A percentile compares a stretch with the other conserved stretches of the same genome.
Conservation (phyloP, 2,888 invertebrate genomes). For the Ganaspis brasiliensis region DNA sequence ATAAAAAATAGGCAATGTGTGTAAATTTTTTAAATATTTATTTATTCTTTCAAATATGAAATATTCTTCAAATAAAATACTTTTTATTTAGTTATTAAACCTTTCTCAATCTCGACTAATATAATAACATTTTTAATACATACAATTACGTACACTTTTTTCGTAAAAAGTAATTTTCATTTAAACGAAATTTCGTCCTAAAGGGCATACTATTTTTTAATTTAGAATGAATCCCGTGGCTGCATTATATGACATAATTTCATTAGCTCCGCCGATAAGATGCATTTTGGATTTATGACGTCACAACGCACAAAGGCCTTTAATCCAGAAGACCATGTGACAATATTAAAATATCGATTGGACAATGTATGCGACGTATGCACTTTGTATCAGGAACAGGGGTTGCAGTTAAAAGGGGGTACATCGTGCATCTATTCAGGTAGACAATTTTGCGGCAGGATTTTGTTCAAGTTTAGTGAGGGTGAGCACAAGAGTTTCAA, state of each 20-base stretch:
- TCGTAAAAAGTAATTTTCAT: neutral
- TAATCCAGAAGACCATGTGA: slow-evolving; percentile 64
- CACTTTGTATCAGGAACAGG: slow-evolving; percentile 77
- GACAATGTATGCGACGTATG: slow-evolving; percentile 80
- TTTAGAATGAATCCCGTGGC: neutral
- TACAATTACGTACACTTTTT: too few relatives aligned
- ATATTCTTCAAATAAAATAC: too few relatives aligned
- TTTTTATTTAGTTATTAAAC: too few relatives aligned
- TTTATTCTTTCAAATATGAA: too few relatives aligned
- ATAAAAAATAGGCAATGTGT: too few relatives aligned
- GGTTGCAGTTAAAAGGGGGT: slow-evolving; percentile 71
- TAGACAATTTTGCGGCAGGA: slow-evolving; percentile 68
- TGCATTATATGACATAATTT: slow-evolving; percentile 15
- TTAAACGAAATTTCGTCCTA: neutral
- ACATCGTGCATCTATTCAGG: slow-evolving; percentile 65
- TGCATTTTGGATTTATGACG: slow-evolving; percentile 51
- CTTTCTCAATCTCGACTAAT: too few relatives aligned
- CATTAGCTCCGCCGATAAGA: neutral
- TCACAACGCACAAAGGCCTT: slow-evolving; percentile 60
- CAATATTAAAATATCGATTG: slow-evolving; percentile 81
- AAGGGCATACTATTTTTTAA: neutral
- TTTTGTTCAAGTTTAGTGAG: slow-evolving; percentile 27
- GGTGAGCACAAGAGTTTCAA: slow-evolving; percentile 8
- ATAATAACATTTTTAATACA: too few relatives aligned
- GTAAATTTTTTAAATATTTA: too few relatives aligned